Conservation (phyloP, 1,140 invertebrate genomes). For the Lineus longissimus region DNA sequence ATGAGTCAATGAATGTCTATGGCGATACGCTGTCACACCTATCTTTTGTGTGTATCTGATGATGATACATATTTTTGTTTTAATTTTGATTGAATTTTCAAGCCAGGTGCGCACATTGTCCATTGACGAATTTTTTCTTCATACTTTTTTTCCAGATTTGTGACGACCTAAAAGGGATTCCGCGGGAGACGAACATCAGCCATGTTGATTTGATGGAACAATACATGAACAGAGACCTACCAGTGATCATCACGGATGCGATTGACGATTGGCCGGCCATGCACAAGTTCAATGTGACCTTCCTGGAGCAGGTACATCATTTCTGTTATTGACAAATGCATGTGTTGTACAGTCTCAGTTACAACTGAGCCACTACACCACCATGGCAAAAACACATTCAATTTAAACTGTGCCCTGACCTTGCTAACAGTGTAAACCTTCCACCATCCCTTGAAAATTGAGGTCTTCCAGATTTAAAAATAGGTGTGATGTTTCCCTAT, state of each 20-base stretch:
- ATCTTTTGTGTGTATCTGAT: neutral
- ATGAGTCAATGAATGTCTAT: too few species aligned
- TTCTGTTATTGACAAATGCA: neutral
- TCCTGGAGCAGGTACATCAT: conserved; percentile 65
- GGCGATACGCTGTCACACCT: conserved; percentile 47
- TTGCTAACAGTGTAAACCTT: neutral
- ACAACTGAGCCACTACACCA: neutral
- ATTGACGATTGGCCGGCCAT: conserved; percentile 66
- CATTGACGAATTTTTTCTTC: conserved; percentile 44
- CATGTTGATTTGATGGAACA: conserved; percentile 65
- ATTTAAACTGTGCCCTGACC: neutral
- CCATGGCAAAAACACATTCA: neutral
- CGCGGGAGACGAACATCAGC: conserved; percentile 62
- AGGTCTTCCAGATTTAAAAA: neutral
- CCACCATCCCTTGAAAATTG: neutral
- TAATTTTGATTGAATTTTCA: neutral
- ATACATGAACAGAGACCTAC: conserved; percentile 66
- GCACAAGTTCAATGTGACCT: conserved; percentile 68
- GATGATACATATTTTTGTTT: neutral
- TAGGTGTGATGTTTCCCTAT: neutral
- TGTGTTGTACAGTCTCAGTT: neutral
- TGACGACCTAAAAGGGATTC: conserved; percentile 62
- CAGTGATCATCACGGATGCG: conserved; percentile 70
- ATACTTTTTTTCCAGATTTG: too few species aligned
- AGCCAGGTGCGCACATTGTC: neutral